phyloP scores from a whole-genome alignment of 2,888 invertebrate species.

The Bellardia bayeri region DNA sequence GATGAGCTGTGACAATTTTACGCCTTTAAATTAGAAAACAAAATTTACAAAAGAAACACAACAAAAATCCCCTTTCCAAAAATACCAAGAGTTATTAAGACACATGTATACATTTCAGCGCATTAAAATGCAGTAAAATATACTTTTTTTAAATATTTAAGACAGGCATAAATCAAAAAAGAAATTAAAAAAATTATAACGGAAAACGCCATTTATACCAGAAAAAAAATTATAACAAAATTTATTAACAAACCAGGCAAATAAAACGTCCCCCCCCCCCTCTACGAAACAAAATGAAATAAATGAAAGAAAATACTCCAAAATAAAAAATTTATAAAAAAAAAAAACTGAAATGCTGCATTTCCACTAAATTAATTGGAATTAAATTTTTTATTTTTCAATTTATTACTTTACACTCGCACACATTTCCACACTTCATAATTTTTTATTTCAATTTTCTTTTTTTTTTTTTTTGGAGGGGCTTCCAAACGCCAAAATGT shows the following conservation, averaged over 20 bases:
- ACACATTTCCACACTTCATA: constrained; percentile 60
- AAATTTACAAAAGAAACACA: constrained; percentile 15
- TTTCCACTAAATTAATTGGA: constrained; percentile 65
- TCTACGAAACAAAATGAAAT: background rate
- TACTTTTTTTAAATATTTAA: constrained; percentile 78
- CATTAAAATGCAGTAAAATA: constrained; percentile 82
- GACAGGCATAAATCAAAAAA: constrained; percentile 80
- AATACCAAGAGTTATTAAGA: constrained; percentile 67
- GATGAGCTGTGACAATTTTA: constrained; percentile 73
- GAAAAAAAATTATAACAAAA: constrained; percentile 56
- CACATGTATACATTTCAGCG: constrained; percentile 74
- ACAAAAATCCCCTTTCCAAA: constrained; percentile 71
- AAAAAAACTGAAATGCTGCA: constrained; percentile 34
- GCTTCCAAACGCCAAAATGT: constrained; percentile 21
- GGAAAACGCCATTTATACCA: constrained; percentile 50
- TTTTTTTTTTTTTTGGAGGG: background rate
- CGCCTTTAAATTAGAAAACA: constrained; percentile 66
- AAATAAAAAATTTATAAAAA: background rate
- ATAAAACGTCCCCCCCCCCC: constrained; percentile 37
- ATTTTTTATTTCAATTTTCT: constrained; percentile 5
- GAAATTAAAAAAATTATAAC: constrained; percentile 52
- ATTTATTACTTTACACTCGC: constrained; percentile 62
- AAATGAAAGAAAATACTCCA: background rate
- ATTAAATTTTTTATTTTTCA: constrained; percentile 64
- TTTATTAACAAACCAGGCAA: constrained; percentile 61